These are phyloP conservation scores for Zophobas morio DNA, from an alignment of 1,140 invertebrate species.

Conservation along the genomic window DNA sequence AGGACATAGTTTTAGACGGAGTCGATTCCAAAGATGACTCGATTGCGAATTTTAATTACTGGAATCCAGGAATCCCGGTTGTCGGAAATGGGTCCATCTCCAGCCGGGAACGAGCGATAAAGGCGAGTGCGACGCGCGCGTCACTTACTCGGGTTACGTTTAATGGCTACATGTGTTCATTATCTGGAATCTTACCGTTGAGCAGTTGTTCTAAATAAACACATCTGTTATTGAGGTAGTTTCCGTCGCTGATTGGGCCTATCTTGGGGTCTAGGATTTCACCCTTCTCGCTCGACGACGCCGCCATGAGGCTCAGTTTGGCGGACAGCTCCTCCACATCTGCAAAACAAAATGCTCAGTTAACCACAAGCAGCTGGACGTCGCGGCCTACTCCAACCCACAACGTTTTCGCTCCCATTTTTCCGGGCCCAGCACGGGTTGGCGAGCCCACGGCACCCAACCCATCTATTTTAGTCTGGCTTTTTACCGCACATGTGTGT, in stretches of 20 bases:
- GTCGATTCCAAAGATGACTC: no score
- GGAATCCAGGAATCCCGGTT: no score
- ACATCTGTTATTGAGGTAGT: constrained; percentile 62
- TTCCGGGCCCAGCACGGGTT: no score
- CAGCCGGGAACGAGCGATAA: constrained; percentile 1
- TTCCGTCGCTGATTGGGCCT: constrained; percentile 56
- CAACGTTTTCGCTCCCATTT: not conserved
- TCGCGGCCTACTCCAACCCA: not conserved
- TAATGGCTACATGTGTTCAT: constrained; percentile 47
- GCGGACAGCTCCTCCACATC: constrained; percentile 70
- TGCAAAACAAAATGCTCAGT: constrained; percentile 59
- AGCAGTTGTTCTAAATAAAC: constrained; percentile 64
- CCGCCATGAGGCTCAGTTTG: constrained; percentile 67
- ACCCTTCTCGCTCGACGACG: constrained; percentile 63
- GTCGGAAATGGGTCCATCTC: not conserved
- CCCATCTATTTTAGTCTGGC: not conserved
- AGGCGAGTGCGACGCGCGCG: constrained; percentile 33
- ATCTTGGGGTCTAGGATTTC: constrained; percentile 57
- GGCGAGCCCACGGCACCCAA: no score
- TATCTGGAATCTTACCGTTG: constrained; percentile 55
- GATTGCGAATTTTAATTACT: no score
- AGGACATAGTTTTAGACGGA: no score
- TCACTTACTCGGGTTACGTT: constrained; percentile 39
- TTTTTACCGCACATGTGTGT: constrained; percentile 25
- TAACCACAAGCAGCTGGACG: not conserved